Base-by-base conservation (phyloP, 2,888 invertebrate genomes). In the Brenthis daphne region DNA sequence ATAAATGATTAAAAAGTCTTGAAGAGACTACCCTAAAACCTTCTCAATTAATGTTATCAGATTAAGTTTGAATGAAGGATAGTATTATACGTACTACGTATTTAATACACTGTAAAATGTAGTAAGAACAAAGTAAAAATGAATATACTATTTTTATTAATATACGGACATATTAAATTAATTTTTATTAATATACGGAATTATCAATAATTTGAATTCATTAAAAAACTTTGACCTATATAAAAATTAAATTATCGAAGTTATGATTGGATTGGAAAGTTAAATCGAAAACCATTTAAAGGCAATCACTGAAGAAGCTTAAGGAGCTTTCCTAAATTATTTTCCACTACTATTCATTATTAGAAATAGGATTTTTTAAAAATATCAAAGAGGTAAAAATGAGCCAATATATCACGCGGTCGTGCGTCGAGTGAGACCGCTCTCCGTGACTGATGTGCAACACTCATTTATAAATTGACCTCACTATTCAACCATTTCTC, bases 391-490 rank as follows among this genome's bases (percentile, higher is more conserved):
- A 86, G 85, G 85, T 87, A 83, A 84, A 84, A 84, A 82, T 82
- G 77, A 69, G 66, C 77, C 79, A 80, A 89, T 89, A 85, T 85
- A 86, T 89, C 88, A 88, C 80, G 78, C 74, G 83, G 76, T 81
- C 83, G 84, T 81, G 83, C 79, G 73, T 70, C 73, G 69, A 73
- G 73, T 66, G 67, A 74, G 67, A 70, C 68, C 68, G 51, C 24
- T 56, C 55, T 53, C 67, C 54, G 57, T 88, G 86, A 90, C 82
- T 85, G 89, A 90, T 89, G 85, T 79, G 79, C 80, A 74, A 77
- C 80, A 81, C 87, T 87, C 85, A 87, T 87, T 88, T 88, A 88
- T 89, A 88, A 84, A 88, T 87, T 88, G 88, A 88, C 87, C 88
- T 83, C 83, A 86, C 84, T 85, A 82, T 80, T 74, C 78, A 64